phyloP scores from a whole-genome alignment of 2,888 invertebrate species.

The Cordilura impudica region DNA sequence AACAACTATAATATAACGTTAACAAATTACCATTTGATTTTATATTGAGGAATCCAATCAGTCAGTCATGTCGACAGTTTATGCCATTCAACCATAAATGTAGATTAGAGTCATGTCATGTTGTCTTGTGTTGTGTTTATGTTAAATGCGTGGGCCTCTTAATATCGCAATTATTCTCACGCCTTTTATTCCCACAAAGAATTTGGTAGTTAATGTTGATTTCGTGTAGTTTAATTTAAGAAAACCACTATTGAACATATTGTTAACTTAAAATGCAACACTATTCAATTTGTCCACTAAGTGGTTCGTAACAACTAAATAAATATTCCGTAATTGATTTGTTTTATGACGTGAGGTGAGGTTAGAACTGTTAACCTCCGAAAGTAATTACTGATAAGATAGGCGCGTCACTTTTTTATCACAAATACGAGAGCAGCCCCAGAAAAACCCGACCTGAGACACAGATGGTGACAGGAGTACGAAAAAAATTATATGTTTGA shows the following conservation, averaged over 20 bases:
- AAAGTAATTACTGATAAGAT: too few relatives aligned
- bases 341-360: too few relatives aligned
- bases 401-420: too few relatives aligned
- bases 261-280: neutral
- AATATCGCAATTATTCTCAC: slow-evolving; percentile 64
- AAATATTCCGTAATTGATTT: neutral
- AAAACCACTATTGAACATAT: neutral
- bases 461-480: too few relatives aligned
- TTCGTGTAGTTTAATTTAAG: slow-evolving; percentile 41
- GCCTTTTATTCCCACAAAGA: slow-evolving; percentile 56
- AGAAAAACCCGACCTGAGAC: too few relatives aligned
- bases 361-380: too few relatives aligned
- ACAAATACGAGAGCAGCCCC: too few relatives aligned
- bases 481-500: too few relatives aligned
- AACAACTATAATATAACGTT: slow-evolving; percentile 52
- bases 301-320: too few relatives aligned
- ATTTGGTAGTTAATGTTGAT: slow-evolving; percentile 42
- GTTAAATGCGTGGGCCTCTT: slow-evolving; percentile 63
- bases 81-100: neutral
- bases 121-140: slow-evolving; percentile 21
- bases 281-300: too few relatives aligned
- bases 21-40: slow-evolving; percentile 56
- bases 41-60: slow-evolving; percentile 49
- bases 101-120: slow-evolving; percentile 32
- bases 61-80: slow-evolving; percentile 54